Conservation (phyloP, 2,113 vertebrate species). For the Colossoma macropomum region DNA sequence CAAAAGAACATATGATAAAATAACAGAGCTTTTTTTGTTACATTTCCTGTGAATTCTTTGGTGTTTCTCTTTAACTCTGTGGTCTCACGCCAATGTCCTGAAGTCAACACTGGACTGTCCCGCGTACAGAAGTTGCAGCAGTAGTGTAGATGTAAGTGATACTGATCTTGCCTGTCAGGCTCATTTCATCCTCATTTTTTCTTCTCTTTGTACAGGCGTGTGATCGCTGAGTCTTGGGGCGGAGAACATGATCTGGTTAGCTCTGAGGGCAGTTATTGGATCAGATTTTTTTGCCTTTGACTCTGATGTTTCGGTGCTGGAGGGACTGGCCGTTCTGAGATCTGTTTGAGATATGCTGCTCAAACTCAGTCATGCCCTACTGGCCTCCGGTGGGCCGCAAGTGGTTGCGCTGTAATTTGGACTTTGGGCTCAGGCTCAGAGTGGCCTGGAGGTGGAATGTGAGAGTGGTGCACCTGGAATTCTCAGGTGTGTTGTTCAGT, state of each 20-base stretch:
- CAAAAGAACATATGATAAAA: neutral
- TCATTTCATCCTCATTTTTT: neutral
- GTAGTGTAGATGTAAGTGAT: neutral
- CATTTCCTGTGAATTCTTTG: neutral
- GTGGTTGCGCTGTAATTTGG: neutral
- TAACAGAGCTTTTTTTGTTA: neutral
- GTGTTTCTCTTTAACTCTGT: neutral
- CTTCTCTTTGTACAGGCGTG: neutral
- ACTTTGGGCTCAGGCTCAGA: neutral
- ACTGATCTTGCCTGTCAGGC: neutral
- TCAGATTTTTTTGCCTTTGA: neutral
- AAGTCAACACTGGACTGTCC: neutral
- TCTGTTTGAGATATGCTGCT: neutral
- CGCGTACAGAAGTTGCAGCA: neutral
- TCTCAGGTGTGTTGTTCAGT: conserved; percentile 1
- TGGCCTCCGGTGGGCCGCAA: neutral
- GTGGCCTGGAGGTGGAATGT: neutral
- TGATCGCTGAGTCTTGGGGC: neutral
- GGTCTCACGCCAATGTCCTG: neutral
- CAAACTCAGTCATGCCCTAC: neutral
- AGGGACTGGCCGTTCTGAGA: neutral
- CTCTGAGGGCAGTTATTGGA: conserved; percentile 9
- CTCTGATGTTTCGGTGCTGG: conserved; percentile 6
- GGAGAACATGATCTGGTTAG: neutral
- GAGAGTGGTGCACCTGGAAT: neutral